Conservation (phyloP, 2,888 invertebrate genomes). For the Eledone cirrhosa region DNA sequence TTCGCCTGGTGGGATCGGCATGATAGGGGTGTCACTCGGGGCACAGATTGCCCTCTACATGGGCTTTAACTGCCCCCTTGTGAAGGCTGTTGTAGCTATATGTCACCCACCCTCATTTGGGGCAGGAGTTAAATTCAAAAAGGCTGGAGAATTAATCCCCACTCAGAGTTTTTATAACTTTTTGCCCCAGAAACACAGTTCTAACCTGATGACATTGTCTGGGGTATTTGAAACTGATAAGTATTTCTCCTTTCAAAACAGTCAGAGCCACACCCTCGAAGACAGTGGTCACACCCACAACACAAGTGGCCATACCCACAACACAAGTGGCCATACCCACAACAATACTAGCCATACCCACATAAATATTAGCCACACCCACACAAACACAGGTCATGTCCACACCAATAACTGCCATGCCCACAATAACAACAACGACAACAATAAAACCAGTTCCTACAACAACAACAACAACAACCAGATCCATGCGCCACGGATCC, state of each 20-base stretch:
- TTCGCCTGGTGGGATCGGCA: constrained; percentile 38
- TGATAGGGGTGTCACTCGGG: constrained; percentile 49
- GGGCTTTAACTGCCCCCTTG: constrained; percentile 36
- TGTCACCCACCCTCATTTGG: not conserved
- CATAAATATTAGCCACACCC: too few relatives aligned
- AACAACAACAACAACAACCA: too few relatives aligned
- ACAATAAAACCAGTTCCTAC: too few relatives aligned
- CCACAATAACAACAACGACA: too few relatives aligned
- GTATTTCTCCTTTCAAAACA: not conserved
- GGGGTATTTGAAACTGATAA: not conserved
- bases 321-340: too few relatives aligned
- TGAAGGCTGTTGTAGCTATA: not conserved
- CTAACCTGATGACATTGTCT: not conserved
- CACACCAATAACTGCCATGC: too few relatives aligned
- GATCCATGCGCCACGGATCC: not conserved
- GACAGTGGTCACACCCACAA: too few relatives aligned
- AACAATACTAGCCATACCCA: too few relatives aligned
- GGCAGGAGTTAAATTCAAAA: not conserved
- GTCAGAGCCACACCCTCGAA: too few relatives aligned
- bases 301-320: too few relatives aligned
- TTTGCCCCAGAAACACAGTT: not conserved
- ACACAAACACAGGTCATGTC: too few relatives aligned
- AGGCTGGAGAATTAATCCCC: not conserved
- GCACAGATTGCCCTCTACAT: constrained; percentile 42
- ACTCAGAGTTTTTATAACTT: too few relatives aligned